A percentile compares a stretch with the other conserved stretches of the same genome.
These are phyloP conservation scores for Atrichornis clamosus DNA, from an alignment of 2,113 vertebrate species.

Conservation along the genomic window DNA sequence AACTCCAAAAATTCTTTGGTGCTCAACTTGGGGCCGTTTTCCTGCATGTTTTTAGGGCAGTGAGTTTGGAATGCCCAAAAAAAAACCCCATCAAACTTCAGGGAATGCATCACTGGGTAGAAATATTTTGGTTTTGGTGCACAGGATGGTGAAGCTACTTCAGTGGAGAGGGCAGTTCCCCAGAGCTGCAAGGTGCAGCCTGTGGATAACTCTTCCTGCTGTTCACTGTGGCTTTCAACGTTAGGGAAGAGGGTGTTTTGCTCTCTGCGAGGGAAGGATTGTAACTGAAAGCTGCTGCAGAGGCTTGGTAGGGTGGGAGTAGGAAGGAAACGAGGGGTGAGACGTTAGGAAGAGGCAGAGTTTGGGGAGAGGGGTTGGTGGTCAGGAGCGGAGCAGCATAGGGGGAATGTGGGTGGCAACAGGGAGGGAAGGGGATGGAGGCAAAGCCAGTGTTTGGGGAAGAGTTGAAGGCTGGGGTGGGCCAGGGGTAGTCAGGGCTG, in stretches of 20 bases:
- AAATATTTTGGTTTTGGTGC: not conserved
- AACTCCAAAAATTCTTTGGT: not conserved
- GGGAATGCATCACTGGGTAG: fast-evolving
- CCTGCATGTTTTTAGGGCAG: fast-evolving
- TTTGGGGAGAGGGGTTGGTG: not conserved
- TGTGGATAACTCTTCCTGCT: not conserved
- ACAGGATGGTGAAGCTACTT: not conserved
- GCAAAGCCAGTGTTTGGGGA: fast-evolving
- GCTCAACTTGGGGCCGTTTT: not conserved
- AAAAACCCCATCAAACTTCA: not conserved
- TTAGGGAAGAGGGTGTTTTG: not conserved
- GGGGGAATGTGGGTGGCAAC: not conserved
- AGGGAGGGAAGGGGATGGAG: not conserved
- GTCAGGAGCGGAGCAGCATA: fast-evolving
- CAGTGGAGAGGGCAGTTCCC: not conserved
- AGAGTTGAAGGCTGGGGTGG: not conserved
- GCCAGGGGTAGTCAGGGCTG: fast-evolving
- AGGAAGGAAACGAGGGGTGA: not conserved
- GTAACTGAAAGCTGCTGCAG: not conserved
- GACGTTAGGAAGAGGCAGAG: not conserved
- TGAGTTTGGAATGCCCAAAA: not conserved
- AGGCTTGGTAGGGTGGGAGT: not conserved
- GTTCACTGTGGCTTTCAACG: fast-evolving
- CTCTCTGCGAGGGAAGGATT: not conserved
- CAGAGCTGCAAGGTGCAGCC: not conserved